Evolutionary conservation across 2,113 vertebrate genomes (phyloP).

Genomic region (Oreochromis niloticus): DNA sequence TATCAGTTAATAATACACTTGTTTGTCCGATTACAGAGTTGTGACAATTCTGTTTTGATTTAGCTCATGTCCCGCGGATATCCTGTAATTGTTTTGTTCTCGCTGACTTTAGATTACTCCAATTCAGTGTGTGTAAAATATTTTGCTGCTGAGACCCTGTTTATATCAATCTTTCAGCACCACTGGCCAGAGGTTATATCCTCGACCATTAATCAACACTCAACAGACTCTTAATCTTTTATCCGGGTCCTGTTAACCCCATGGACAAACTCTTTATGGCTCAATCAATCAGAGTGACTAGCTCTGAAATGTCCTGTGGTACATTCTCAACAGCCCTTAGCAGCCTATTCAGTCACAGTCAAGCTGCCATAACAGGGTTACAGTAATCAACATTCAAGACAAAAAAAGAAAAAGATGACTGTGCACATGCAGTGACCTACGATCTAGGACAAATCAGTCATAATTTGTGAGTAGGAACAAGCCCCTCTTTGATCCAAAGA

Average conservation of each 20-base stretch:
- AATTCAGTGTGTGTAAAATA: neutral
- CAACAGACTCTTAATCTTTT: constrained; percentile 60
- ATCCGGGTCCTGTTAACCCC: constrained; percentile 48
- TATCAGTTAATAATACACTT: constrained; percentile 11
- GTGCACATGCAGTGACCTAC: neutral
- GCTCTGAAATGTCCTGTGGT: constrained; percentile 46
- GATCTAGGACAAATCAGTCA: neutral
- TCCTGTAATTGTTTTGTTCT: constrained; percentile 9
- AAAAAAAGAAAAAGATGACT: neutral
- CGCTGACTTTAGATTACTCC: constrained; percentile 6
- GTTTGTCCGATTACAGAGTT: constrained; percentile 28
- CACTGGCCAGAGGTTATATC: constrained; percentile 47
- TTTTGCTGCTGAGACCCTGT: constrained; percentile 13
- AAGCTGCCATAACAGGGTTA: neutral
- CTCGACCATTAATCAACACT: constrained; percentile 57
- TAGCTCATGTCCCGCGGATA: constrained; percentile 10
- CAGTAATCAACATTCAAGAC: constrained; percentile 5
- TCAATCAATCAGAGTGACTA: constrained; percentile 64
- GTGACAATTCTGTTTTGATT: constrained; percentile 26
- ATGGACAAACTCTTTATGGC: constrained; percentile 60
- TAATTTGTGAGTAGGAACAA: constrained; percentile 9
- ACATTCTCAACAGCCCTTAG: constrained; percentile 14
- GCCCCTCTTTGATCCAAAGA: neutral
- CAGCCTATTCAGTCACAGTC: neutral
- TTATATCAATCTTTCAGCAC: constrained; percentile 50